Evolutionary conservation across 1,140 invertebrate species (phyloP).

Genomic region (Elymnias hypermnestra): DNA sequence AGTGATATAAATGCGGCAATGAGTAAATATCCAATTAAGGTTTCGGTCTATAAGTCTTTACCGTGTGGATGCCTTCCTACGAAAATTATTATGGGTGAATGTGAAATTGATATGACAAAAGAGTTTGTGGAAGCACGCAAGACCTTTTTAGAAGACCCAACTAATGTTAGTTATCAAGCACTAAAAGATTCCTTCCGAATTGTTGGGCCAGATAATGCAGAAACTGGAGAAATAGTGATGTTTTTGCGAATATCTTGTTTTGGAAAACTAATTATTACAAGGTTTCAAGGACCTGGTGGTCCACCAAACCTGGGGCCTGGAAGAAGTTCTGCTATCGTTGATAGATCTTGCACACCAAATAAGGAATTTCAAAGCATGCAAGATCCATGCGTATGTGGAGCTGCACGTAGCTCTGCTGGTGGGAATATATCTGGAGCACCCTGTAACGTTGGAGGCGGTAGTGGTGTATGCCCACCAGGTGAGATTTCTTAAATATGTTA

Average conservation of each 20-base stretch:
- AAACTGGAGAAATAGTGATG: constrained; percentile 71
- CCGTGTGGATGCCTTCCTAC: constrained; percentile 60
- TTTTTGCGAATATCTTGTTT: constrained; percentile 80
- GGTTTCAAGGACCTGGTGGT: constrained; percentile 74
- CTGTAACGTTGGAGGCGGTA: constrained; percentile 23
- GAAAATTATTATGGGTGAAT: constrained; percentile 58
- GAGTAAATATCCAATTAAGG: constrained; percentile 52
- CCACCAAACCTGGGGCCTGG: constrained; percentile 31
- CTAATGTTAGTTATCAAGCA: constrained; percentile 61
- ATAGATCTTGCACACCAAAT: constrained; percentile 49
- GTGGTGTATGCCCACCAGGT: constrained; percentile 42
- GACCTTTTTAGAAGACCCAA: constrained; percentile 53
- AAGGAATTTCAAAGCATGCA: constrained; percentile 45
- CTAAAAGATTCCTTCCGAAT: constrained; percentile 78
- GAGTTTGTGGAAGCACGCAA: constrained; percentile 62
- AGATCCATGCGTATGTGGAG: constrained; percentile 57
- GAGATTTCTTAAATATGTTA: constrained; percentile 2
- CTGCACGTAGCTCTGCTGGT: constrained; percentile 18
- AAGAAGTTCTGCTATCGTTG: constrained; percentile 29
- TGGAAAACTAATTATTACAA: constrained; percentile 80
- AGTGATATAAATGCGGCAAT: constrained; percentile 62
- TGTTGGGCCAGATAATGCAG: constrained; percentile 57
- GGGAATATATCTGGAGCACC: constrained; percentile 16
- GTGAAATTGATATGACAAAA: constrained; percentile 65
- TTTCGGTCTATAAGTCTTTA: constrained; percentile 50